Evolutionary conservation across 2,113 vertebrate species (phyloP).

Genomic region (Ptyas mucosa): DNA sequence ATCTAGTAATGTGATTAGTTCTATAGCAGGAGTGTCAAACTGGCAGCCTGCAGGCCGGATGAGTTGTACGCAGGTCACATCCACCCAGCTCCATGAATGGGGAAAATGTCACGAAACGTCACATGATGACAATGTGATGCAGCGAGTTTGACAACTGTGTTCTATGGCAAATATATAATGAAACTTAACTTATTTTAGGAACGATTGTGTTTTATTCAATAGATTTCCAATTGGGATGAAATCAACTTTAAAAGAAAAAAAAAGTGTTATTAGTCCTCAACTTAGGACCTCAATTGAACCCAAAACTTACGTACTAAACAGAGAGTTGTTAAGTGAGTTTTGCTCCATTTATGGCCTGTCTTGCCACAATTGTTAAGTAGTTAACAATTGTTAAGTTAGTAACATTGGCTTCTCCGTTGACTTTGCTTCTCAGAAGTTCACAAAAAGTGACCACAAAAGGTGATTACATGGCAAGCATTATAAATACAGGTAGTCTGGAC

Average conservation of each 20-base stretch:
- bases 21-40: not conserved
- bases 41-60: rapidly evolving
- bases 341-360: not conserved
- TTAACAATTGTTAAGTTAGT: not conserved
- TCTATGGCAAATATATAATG: conserved; percentile 26
- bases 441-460: too few species aligned
- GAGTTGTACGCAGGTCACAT: too few species aligned
- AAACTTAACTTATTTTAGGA: conserved; percentile 24
- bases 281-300: not conserved
- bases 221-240: not conserved
- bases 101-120: too few species aligned
- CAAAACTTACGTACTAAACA: not conserved
- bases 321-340: not conserved
- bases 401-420: not conserved
- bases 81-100: too few species aligned
- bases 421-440: not conserved
- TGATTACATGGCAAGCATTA: too few species aligned
- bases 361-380: not conserved
- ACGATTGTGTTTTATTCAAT: not conserved
- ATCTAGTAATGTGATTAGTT: conserved; percentile 38
- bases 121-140: too few species aligned
- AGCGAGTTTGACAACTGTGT: too few species aligned
- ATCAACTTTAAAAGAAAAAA: not conserved
- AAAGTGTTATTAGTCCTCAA: not conserved
- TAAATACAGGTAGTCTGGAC: not conserved